Evolutionary conservation across 1,140 invertebrate species (phyloP), one percentile per base, ranked within the genome.

Genomic region (Pseudomyrmex gracilis): DNA sequence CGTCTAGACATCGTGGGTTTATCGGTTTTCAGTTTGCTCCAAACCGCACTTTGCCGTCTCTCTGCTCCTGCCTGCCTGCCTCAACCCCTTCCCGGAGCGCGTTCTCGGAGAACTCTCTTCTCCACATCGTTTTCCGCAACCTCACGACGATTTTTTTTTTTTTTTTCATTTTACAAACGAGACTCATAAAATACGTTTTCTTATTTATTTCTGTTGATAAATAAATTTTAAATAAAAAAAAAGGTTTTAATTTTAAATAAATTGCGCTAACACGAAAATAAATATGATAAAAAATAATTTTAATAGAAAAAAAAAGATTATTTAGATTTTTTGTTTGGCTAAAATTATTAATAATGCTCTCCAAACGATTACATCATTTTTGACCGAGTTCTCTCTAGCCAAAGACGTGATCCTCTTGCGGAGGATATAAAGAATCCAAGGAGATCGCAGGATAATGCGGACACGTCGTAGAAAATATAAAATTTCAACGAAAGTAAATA

Each of bases 21-120:
- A 89, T 89, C 87, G 87, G 87, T 87, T 89, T 87, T 85, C 85
- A 87, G 73, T 89, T 89, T 87, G 73, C 73, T 73, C 49, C 34
- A 83, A 86, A 84, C 67, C 84, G 58, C 86, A 71, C 68, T 45
- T 58, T 22, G 17, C 70, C 80, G 49, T 64, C 34, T 73, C 78
- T 57, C 63, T 58, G 15, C 34, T 68, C 57, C 45, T 4, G 10
- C 12, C n/a, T 15, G 1, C 12, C 34, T 0, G 15, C 1, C 34
- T 43, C 60, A 43, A 68, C 8, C 63, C 20, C 45, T 45, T 49
- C 13, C 43, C 63, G 9, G 24, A 12, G 5, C 10, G 2, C 2
- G 10, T 47, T 20, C 9, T 8, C 12, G 5, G 9, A 58, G 60
- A 53, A 58, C 24, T 77, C 80, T 53, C 22, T 57, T 85, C 67